Evolutionary conservation across 1,140 invertebrate species (phyloP).

Genomic region (Matsumurasca onukii): DNA sequence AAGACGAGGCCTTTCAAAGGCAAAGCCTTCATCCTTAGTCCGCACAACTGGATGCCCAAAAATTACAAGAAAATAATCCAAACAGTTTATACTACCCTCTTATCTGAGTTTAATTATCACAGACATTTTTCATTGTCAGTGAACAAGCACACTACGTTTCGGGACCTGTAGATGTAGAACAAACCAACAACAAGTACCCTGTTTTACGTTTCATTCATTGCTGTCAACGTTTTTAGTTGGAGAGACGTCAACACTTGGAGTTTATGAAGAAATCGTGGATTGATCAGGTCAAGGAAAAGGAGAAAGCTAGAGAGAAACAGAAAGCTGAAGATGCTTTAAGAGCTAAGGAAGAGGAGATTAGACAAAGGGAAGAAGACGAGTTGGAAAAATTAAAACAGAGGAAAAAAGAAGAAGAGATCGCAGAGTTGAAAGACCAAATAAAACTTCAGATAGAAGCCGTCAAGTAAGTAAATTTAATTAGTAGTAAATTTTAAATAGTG

Average conservation of each 20-base stretch:
- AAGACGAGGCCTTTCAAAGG: no score
- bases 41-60: no score
- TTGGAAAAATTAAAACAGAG: not conserved
- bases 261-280: slow-evolving; percentile 21
- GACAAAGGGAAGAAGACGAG: slow-evolving; percentile 1
- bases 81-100: no score
- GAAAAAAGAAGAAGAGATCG: not conserved
- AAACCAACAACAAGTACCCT: no score
- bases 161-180: no score
- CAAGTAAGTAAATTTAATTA: not conserved
- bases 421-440: not conserved
- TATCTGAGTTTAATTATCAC: no score
- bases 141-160: no score
- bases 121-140: no score
- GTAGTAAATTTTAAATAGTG: no score
- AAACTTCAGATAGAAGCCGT: slow-evolving; percentile 5
- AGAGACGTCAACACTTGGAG: slow-evolving; percentile 9
- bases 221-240: not conserved
- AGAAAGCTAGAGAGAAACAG: slow-evolving; percentile 1
- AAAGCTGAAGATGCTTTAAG: not conserved
- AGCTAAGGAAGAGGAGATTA: slow-evolving; percentile 12
- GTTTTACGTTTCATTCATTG: no score
- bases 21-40: no score
- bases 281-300: slow-evolving; percentile 12
- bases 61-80: no score